Evolutionary conservation across 2,797 vertebrate species (phyloP).

Genomic region (Tokudaia muenninki): DNA sequence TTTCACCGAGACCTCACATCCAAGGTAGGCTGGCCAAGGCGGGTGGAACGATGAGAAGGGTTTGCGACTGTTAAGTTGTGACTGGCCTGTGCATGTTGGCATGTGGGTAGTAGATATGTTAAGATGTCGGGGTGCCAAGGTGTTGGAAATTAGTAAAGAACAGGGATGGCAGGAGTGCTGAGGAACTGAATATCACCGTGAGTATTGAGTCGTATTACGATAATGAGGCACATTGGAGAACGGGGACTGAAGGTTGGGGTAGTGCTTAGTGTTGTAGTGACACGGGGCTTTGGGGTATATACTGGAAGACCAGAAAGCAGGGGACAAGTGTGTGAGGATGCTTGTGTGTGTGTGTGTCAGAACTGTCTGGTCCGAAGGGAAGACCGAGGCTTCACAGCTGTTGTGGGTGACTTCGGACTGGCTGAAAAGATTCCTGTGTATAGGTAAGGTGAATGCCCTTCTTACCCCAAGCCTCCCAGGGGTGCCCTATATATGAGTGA

Average conservation of each 20-base stretch:
- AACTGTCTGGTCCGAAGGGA: slow-evolving; percentile 97
- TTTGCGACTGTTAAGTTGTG: not conserved
- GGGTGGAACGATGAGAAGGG: not conserved
- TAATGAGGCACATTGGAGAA: not conserved
- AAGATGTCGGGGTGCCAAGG: slow-evolving; percentile 2
- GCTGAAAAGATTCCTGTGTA: slow-evolving; percentile 97
- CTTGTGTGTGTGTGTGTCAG: slow-evolving; percentile 84
- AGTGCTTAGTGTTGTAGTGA: slow-evolving; percentile 1
- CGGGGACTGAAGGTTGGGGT: not conserved
- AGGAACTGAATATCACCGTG: not conserved
- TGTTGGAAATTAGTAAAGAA: not conserved
- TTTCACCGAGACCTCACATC: slow-evolving; percentile 98
- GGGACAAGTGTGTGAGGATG: slow-evolving; percentile 19
- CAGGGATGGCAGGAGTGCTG: not conserved
- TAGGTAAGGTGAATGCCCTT: slow-evolving; percentile 88
- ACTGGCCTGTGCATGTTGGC: not conserved
- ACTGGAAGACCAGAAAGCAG: slow-evolving; percentile 13
- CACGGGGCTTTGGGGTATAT: not conserved
- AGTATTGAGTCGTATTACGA: not conserved
- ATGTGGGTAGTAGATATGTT: not conserved
- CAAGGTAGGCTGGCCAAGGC: slow-evolving; percentile 89
- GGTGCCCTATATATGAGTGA: not conserved
- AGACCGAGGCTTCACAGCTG: slow-evolving; percentile 90
- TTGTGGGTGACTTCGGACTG: slow-evolving; percentile 97
- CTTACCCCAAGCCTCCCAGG: not conserved